phyloP scores from a whole-genome alignment of 1,140 invertebrate species.

The Physella acuta region DNA sequence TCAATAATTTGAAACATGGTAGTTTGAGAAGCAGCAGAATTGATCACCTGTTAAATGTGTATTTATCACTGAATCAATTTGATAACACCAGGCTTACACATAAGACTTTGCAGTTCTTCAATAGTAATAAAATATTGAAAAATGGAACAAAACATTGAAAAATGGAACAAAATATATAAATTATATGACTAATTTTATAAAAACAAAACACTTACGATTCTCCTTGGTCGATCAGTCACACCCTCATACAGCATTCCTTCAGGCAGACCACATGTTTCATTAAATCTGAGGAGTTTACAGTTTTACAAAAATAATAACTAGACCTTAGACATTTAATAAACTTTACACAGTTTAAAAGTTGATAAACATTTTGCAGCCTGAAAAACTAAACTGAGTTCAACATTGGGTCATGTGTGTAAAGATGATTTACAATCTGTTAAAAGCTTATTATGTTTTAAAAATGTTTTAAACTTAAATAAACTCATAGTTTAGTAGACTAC shows the following conservation, averaged over 20 bases:
- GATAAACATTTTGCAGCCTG: too few relatives aligned
- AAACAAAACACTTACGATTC: slow-evolving; percentile 1
- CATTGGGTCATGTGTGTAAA: too few relatives aligned
- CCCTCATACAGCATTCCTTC: slow-evolving; percentile 10
- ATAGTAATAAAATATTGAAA: too few relatives aligned
- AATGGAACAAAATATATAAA: too few relatives aligned
- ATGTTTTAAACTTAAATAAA: background rate
- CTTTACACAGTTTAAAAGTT: too few relatives aligned
- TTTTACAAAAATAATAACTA: background rate
- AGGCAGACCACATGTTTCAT: background rate
- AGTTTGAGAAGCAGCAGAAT: slow-evolving; percentile 7
- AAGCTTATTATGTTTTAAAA: background rate
- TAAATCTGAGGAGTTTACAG: background rate
- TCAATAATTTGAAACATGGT: slow-evolving; percentile 3
- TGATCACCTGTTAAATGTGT: background rate
- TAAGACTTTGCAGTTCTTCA: too few relatives aligned
- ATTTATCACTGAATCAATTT: too few relatives aligned
- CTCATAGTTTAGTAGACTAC: background rate
- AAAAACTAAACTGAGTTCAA: too few relatives aligned
- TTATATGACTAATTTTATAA: too few relatives aligned
- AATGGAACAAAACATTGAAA: too few relatives aligned
- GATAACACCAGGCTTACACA: too few relatives aligned
- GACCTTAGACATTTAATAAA: background rate
- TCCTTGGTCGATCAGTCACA: slow-evolving; percentile 4
- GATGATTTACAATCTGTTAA: too few relatives aligned